A percentile compares a stretch with the other conserved stretches of the same genome.
phyloP scores from a whole-genome alignment of 2,888 invertebrate genomes.

The Stenurella melanura region DNA sequence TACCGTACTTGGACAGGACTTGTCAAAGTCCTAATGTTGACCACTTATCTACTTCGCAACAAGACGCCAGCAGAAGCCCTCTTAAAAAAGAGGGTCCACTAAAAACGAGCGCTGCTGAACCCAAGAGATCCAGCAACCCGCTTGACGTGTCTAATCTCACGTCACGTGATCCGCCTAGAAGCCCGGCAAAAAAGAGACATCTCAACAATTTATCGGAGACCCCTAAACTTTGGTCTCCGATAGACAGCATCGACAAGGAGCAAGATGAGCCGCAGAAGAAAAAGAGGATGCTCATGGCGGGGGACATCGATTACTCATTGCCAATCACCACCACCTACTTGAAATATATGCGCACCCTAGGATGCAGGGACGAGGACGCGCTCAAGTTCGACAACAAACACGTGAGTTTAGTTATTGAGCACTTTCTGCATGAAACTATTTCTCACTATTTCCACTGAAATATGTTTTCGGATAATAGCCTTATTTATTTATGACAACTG shows the following conservation, averaged over 20 bases:
- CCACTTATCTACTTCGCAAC: constrained; percentile 21
- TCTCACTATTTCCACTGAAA: constrained; percentile 69
- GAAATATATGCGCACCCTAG: constrained; percentile 87
- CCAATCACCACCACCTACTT: constrained; percentile 93
- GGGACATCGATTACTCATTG: constrained; percentile 86
- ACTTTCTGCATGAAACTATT: constrained; percentile 70
- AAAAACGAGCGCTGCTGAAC: constrained; percentile 60
- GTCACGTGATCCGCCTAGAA: constrained; percentile 77
- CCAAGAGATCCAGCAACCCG: constrained; percentile 77
- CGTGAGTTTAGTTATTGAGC: constrained; percentile 75
- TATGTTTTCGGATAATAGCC: not conserved
- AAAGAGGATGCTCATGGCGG: constrained; percentile 68
- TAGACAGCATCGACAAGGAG: constrained; percentile 69
- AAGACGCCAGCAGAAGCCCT: constrained; percentile 56
- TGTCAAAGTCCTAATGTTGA: constrained; percentile 33
- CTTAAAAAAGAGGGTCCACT: constrained; percentile 62
- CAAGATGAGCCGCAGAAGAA: constrained; percentile 68
- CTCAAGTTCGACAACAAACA: constrained; percentile 76
- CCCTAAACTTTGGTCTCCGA: constrained; percentile 80
- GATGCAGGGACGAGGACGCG: constrained; percentile 78
- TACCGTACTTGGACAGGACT: constrained; percentile 29
- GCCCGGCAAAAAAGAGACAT: constrained; percentile 69
- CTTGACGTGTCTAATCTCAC: constrained; percentile 79
- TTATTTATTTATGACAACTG: not conserved
- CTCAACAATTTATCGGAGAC: constrained; percentile 67